Base-by-base conservation (phyloP, 1,140 invertebrate genomes). In the Drosophila tani region DNA sequence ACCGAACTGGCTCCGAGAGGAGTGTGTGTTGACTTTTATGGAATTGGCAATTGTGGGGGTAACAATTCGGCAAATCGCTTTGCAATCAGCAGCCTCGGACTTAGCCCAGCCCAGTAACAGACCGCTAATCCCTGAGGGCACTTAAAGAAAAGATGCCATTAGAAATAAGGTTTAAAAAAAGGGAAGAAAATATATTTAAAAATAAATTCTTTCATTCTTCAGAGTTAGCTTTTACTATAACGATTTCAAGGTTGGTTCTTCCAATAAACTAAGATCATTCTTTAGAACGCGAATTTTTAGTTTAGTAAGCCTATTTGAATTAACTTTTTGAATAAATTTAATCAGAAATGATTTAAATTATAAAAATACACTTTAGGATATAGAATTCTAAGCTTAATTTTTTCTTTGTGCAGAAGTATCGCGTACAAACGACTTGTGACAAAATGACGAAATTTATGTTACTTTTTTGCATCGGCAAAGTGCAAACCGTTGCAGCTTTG, bases 381-480 rank as follows among this genome's bases (percentile, higher is more conserved):
- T 55, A 8, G 0, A 12, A 14, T 4, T 4, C 6, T 0, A 14
- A 43, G 19, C 4, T 2, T 0, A 2, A 9, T 53, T 40, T 70
- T 68, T 57, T 29, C 17, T 57, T 43, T 1, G 64, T 76, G 27
- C 24, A 27, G 5, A 7, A 43, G 74, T 86, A 68, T 62, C 62
- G 50, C 47, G 32, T 53, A 68, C 60, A 71, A 87, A 79, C 84
- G 68, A 88, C 76, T 87, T 84, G 85, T 87, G 85, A 87, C 84
- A 87, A 87, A 90, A 87, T 87, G 84, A 84, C 85, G 84, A 87
- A 87, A 87, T 87, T 87, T 87, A 90, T 87, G 84, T 62, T 81
- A 63, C 58, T 79, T 80, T 88, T 87, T 81, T 81, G 64, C 56
- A 75, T 71, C 51, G 69, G 83, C 79, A 87, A 86, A 86, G 83